Conservation (phyloP, 1,140 invertebrate species). For the Hestina assimilis region DNA sequence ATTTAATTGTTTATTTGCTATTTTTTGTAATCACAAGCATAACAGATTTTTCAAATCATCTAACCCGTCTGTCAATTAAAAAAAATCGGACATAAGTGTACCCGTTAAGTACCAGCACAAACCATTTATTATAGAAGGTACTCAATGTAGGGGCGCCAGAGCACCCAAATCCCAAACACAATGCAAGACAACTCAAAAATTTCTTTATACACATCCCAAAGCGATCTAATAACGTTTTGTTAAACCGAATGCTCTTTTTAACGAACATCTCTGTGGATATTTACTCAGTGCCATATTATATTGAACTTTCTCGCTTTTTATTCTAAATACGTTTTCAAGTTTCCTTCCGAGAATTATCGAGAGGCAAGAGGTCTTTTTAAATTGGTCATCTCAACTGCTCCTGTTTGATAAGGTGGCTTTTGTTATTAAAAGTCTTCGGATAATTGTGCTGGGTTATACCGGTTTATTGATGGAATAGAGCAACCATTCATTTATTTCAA, state of each 20-base stretch:
- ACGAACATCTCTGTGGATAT: slow-evolving; percentile 50
- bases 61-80: too few species aligned
- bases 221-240: slow-evolving; percentile 73
- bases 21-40: too few species aligned
- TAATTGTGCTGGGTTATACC: slow-evolving; percentile 3
- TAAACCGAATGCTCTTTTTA: slow-evolving; percentile 62
- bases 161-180: slow-evolving; percentile 31
- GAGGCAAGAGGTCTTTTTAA: slow-evolving; percentile 30
- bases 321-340: slow-evolving; percentile 15
- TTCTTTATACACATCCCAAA: slow-evolving; percentile 50
- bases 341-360: slow-evolving; percentile 2
- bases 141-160: slow-evolving; percentile 41
- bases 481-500: too few species aligned
- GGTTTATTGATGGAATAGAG: too few species aligned
- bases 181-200: slow-evolving; percentile 42
- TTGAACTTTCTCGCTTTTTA: slow-evolving; percentile 31
- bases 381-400: slow-evolving; percentile 37
- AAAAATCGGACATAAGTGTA: too few species aligned
- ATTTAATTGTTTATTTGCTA: too few species aligned
- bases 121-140: slow-evolving; percentile 9
- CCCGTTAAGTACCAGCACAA: neutral
- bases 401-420: slow-evolving; percentile 48
- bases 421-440: slow-evolving; percentile 47
- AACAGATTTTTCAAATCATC: too few species aligned
- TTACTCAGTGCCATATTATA: slow-evolving; percentile 42